These are phyloP conservation scores for Phenacoccus solenopsis DNA, from an alignment of 1,140 invertebrate genomes.

Conservation along the genomic window DNA sequence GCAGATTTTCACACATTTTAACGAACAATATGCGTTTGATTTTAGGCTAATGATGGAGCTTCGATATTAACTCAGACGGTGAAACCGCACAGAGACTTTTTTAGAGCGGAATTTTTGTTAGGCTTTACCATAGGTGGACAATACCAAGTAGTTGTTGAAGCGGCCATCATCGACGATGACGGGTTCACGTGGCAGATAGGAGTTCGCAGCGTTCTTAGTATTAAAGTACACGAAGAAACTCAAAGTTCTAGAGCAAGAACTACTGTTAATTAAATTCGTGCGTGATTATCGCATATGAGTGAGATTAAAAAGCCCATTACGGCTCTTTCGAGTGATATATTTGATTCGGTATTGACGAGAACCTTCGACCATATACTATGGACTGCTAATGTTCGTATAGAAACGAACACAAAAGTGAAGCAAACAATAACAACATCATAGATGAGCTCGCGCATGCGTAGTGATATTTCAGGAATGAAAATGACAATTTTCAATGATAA, in stretches of 20 bases:
- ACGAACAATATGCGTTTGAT: constrained; percentile 20
- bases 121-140: constrained; percentile 39
- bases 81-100: constrained; percentile 64
- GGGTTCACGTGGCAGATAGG: constrained; percentile 63
- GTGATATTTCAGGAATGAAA: no score
- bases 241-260: background rate
- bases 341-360: no score
- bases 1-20: background rate
- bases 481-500: no score
- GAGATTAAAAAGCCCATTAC: no score
- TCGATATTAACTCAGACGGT: constrained; percentile 45
- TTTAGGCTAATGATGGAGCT: constrained; percentile 36
- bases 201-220: constrained; percentile 48
- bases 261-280: background rate
- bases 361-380: no score
- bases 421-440: no score
- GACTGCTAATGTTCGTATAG: no score
- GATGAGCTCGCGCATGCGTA: no score
- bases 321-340: no score
- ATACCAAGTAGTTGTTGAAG: constrained; percentile 50
- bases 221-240: constrained; percentile 56
- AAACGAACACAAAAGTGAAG: no score
- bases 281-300: no score
- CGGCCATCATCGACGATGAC: constrained; percentile 55
- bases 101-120: constrained; percentile 59